A percentile compares a stretch with the other conserved stretches of the same genome.
phyloP scores from a whole-genome alignment of 2,888 invertebrate species.

The Spicauda simplicius region DNA sequence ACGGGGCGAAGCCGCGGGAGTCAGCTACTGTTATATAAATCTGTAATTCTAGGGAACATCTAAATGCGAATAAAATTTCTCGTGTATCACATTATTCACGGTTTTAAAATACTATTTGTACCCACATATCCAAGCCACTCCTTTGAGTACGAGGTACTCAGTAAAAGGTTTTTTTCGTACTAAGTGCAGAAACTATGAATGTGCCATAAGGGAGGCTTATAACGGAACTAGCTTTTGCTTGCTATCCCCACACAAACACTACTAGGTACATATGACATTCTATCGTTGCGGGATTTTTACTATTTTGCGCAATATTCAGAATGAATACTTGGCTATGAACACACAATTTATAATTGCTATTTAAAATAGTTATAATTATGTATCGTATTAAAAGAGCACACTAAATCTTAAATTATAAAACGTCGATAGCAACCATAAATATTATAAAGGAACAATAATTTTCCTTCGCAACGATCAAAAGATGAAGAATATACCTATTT shows the following conservation, averaged over 20 bases:
- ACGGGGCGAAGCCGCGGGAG: no score
- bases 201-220: not conserved
- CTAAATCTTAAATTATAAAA: no score
- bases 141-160: not conserved
- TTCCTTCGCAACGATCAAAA: no score
- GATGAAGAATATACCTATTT: no score
- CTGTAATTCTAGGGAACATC: no score
- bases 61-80: no score
- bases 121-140: not conserved
- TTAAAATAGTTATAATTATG: not conserved
- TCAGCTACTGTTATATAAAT: no score
- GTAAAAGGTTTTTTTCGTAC: not conserved
- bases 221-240: not conserved
- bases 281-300: not conserved
- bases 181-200: not conserved
- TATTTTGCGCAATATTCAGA: not conserved
- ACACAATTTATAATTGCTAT: not conserved
- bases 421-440: no score
- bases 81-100: not conserved
- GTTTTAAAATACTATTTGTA: not conserved
- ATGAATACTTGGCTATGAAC: not conserved
- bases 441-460: no score
- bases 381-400: no score
- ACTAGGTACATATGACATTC: not conserved
- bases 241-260: not conserved